These are phyloP conservation scores for Arnoldichthys spilopterus DNA, from an alignment of 2,797 vertebrate species.

Conservation along the genomic window DNA sequence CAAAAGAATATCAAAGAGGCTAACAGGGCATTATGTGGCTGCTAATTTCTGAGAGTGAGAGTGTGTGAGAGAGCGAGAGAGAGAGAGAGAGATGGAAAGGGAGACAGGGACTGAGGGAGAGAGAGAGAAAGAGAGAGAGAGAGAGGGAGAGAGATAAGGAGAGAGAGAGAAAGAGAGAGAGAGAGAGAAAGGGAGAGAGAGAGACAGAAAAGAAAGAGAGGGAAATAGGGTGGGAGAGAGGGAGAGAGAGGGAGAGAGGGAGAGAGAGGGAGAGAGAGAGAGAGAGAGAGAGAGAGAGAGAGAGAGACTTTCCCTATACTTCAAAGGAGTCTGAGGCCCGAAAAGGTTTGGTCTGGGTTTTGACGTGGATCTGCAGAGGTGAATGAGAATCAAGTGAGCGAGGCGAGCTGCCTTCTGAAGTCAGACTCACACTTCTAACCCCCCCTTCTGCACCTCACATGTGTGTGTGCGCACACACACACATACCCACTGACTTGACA, in stretches of 20 bases:
- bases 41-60: slow-evolving; percentile 80
- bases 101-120: no score
- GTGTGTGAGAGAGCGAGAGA: slow-evolving; percentile 39
- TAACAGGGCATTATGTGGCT: slow-evolving; percentile 74
- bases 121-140: slow-evolving; percentile 57
- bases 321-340: slow-evolving; percentile 83
- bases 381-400: slow-evolving; percentile 84
- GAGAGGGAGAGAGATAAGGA: slow-evolving; percentile 65
- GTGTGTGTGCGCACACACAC: slow-evolving; percentile 20
- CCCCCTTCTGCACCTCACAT: slow-evolving; percentile 48
- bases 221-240: slow-evolving; percentile 68
- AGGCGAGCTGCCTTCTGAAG: slow-evolving; percentile 77
- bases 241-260: slow-evolving; percentile 35
- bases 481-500: slow-evolving; percentile 73
- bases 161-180: slow-evolving; percentile 41
- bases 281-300: slow-evolving; percentile 49
- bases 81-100: slow-evolving; percentile 53
- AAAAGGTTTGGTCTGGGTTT: slow-evolving; percentile 85
- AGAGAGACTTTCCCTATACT: slow-evolving; percentile 80
- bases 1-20: slow-evolving; percentile 82
- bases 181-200: slow-evolving; percentile 59
- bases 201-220: slow-evolving; percentile 48
- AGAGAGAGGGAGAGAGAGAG: slow-evolving; percentile 56
- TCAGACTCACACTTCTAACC: slow-evolving; percentile 79
- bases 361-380: slow-evolving; percentile 84